These are phyloP conservation scores for Chelonus formosanus DNA, from an alignment of 2,888 invertebrate genomes.

Conservation along the genomic window DNA sequence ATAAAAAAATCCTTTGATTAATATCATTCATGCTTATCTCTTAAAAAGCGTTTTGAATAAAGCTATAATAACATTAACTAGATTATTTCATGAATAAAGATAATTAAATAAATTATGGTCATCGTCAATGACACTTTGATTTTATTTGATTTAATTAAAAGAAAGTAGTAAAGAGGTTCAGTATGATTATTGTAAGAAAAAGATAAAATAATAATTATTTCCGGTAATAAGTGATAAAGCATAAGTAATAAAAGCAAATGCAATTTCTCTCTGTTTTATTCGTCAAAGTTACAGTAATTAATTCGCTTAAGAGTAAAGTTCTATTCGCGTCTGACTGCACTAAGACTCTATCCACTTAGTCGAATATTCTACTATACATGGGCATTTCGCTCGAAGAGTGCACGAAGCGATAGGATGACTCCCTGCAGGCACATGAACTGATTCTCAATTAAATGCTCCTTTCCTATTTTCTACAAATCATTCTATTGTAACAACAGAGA, in stretches of 20 bases:
- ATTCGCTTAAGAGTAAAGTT: conserved; percentile 16
- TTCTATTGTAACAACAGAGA: too few species aligned
- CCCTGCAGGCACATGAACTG: neutral
- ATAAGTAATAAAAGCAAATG: conserved; percentile 7
- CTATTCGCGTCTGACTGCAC: conserved; percentile 21
- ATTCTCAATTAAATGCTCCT: neutral
- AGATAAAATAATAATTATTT: neutral
- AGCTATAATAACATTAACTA: too few species aligned
- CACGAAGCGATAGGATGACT: conserved; percentile 8
- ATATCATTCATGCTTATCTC: too few species aligned
- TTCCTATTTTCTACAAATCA: too few species aligned
- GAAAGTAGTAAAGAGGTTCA: too few species aligned
- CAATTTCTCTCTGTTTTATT: conserved; percentile 12
- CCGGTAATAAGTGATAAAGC: neutral
- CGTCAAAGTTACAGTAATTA: conserved; percentile 12
- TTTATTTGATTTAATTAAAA: too few species aligned
- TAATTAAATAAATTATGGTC: too few species aligned
- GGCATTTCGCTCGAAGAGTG: conserved; percentile 12
- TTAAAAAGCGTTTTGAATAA: too few species aligned
- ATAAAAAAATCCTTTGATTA: too few species aligned
- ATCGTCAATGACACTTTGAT: too few species aligned
- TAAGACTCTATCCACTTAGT: conserved; percentile 25
- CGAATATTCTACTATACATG: conserved; percentile 17
- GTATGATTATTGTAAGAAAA: neutral
- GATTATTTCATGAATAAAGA: too few species aligned